A percentile compares a stretch with the other conserved stretches of the same genome.
Conservation (phyloP, 2,797 vertebrate genomes). For the Characodon lateralis region DNA sequence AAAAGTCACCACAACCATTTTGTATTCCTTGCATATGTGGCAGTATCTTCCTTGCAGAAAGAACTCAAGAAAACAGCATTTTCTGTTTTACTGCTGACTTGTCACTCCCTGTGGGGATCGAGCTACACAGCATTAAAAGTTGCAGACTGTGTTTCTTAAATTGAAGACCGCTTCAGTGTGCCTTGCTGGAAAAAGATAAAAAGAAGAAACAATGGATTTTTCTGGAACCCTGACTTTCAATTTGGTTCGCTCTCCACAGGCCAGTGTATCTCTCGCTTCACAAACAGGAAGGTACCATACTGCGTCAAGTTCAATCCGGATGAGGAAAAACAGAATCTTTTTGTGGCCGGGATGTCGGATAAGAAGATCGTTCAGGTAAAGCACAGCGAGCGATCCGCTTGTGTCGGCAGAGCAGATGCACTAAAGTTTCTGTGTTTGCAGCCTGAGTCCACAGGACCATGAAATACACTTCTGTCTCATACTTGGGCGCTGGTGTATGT, state of each 20-base stretch:
- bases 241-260: slow-evolving; percentile 76
- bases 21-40: slow-evolving; percentile 3
- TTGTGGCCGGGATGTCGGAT: slow-evolving; percentile 98
- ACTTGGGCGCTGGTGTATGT: slow-evolving; percentile 14
- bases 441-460: slow-evolving; percentile 31
- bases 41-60: slow-evolving; percentile 14
- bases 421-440: slow-evolving; percentile 23
- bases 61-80: slow-evolving; percentile 12
- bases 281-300: slow-evolving; percentile 97
- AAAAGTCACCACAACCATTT: background rate
- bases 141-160: slow-evolving; percentile 13
- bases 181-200: slow-evolving; percentile 18
- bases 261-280: slow-evolving; percentile 94
- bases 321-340: slow-evolving; percentile 96
- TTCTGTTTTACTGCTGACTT: slow-evolving; percentile 20
- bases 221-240: slow-evolving; percentile 47
- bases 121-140: slow-evolving; percentile 17
- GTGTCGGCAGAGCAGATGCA: slow-evolving; percentile 31
- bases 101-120: slow-evolving; percentile 12
- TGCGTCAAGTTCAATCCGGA: slow-evolving; percentile 99
- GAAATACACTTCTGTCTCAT: slow-evolving; percentile 41
- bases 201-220: slow-evolving; percentile 36
- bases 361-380: slow-evolving; percentile 98
- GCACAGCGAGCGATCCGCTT: slow-evolving; percentile 6
- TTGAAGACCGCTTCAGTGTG: slow-evolving; percentile 23